A percentile compares a stretch with the other conserved stretches of the same genome.
phyloP scores from a whole-genome alignment of 2,113 vertebrate species.

The Alligator mississippiensis region DNA sequence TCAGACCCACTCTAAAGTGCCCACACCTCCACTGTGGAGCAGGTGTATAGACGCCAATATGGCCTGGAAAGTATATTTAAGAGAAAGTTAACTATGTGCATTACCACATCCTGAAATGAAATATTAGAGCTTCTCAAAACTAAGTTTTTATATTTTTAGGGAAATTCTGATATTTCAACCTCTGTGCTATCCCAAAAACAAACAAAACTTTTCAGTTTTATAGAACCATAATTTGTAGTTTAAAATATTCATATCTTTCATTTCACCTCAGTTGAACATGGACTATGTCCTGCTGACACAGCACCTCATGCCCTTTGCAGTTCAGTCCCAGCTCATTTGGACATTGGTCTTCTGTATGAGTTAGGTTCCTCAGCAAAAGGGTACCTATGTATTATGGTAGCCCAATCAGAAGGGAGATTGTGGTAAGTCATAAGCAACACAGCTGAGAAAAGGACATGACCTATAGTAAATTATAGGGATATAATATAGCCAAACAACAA shows the following conservation, averaged over 20 bases:
- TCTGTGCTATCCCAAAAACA: neutral
- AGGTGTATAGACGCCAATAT: neutral
- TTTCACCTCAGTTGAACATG: too few species aligned
- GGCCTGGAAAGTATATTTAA: neutral
- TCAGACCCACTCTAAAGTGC: too few species aligned
- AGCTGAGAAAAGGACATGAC: neutral
- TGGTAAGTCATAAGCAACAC: neutral
- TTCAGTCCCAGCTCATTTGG: too few species aligned
- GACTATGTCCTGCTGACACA: too few species aligned
- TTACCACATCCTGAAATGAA: neutral
- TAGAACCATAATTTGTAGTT: neutral
- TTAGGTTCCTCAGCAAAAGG: neutral
- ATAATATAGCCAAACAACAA: neutral
- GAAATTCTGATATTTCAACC: neutral
- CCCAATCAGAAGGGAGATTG: neutral
- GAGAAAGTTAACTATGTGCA: neutral
- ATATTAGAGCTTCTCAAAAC: neutral
- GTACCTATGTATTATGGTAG: neutral
- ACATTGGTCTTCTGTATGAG: neutral
- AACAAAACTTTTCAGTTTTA: neutral
- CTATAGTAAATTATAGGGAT: fast-evolving
- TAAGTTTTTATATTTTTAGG: neutral
- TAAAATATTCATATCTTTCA: too few species aligned
- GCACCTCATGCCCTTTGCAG: too few species aligned
- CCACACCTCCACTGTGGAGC: too few species aligned